Percentiles rank a stretch among this genome's conserved stretches.
phyloP scores from a whole-genome alignment of 1,140 invertebrate species.

The Planococcus citri region DNA sequence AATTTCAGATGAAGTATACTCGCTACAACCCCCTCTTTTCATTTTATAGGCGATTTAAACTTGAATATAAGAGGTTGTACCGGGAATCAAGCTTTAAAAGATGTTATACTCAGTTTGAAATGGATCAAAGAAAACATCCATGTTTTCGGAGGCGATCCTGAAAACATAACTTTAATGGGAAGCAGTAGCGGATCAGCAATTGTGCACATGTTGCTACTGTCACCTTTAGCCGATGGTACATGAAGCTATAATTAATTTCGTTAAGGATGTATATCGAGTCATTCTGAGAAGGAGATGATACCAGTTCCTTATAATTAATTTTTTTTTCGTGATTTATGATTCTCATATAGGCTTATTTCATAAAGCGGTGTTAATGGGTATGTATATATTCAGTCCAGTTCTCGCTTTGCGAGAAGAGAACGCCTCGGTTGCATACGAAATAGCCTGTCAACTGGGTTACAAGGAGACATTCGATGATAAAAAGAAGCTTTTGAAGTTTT shows the following conservation, averaged over 20 bases:
- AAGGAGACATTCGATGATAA: background rate
- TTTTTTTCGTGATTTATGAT: too few species aligned
- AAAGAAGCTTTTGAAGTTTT: background rate
- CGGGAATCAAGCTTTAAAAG: conserved; percentile 56
- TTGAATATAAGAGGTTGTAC: too few species aligned
- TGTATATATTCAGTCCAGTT: background rate
- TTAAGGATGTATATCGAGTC: too few species aligned
- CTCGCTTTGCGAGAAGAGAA: background rate
- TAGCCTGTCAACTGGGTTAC: background rate
- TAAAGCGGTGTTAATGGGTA: background rate
- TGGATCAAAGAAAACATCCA: conserved; percentile 68
- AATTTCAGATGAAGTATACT: too few species aligned
- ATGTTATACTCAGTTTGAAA: conserved; percentile 56
- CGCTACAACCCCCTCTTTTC: too few species aligned
- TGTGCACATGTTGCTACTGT: conserved; percentile 57
- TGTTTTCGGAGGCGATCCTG: conserved; percentile 66
- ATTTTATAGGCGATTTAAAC: too few species aligned
- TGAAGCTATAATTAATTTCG: too few species aligned
- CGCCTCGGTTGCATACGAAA: background rate
- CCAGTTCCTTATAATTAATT: too few species aligned
- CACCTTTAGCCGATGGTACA: conserved; percentile 38
- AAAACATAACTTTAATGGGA: conserved; percentile 66
- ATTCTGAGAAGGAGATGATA: too few species aligned
- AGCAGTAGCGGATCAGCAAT: conserved; percentile 74
- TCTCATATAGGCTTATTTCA: background rate